Conservation (phyloP, 2,113 vertebrate genomes). For the Regulus satrapa region DNA sequence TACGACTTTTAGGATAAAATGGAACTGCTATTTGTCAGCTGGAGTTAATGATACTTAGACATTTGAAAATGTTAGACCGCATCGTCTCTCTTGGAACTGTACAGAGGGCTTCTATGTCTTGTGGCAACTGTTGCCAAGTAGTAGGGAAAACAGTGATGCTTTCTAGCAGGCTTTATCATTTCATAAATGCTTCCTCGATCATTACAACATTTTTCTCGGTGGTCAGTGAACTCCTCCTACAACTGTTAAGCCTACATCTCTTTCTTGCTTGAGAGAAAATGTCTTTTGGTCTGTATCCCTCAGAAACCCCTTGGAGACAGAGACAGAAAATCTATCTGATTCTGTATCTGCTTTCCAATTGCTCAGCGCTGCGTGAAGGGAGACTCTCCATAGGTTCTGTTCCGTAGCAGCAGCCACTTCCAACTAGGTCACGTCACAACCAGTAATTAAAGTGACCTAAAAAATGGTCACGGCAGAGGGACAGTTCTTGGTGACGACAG, state of each 20-base stretch:
- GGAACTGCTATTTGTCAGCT: background rate
- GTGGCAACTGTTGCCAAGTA: background rate
- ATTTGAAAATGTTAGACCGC: background rate
- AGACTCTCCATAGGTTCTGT: background rate
- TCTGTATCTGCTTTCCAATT: background rate
- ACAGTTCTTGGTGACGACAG: background rate
- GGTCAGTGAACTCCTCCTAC: background rate
- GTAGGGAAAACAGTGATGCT: background rate
- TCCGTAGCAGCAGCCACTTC: background rate
- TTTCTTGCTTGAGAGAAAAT: background rate
- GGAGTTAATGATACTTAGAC: background rate
- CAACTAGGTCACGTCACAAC: background rate
- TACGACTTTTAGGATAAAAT: background rate
- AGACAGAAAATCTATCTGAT: background rate
- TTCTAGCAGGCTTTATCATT: background rate
- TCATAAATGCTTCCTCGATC: background rate
- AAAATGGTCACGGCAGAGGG: background rate
- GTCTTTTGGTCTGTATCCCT: background rate
- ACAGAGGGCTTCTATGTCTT: background rate
- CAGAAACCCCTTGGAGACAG: background rate
- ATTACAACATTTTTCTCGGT: background rate
- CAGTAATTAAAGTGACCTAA: background rate
- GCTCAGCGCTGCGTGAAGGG: background rate
- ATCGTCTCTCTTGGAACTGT: background rate
- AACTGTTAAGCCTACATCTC: background rate